A percentile compares a stretch with the other conserved stretches of the same genome.
These are phyloP conservation scores for Erythrolamprus reginae DNA, from an alignment of 2,113 vertebrate species.

Conservation along the genomic window DNA sequence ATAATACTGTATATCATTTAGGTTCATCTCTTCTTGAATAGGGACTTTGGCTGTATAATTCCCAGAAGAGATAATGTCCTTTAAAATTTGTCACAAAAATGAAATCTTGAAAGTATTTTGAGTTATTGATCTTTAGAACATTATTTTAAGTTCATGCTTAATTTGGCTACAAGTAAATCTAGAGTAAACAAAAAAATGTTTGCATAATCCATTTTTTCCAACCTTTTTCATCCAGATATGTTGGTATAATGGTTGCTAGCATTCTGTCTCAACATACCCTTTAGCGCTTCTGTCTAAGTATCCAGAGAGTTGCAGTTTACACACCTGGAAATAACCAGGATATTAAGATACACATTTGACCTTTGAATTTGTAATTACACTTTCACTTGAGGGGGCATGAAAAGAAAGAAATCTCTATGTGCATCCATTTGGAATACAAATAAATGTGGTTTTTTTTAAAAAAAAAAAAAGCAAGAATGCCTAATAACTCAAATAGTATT, in stretches of 20 bases:
- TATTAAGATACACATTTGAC: background rate
- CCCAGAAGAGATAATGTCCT: background rate
- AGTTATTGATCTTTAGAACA: background rate
- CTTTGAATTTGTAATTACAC: background rate
- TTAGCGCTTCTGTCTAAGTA: background rate
- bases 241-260: background rate
- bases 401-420: background rate
- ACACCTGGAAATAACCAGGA: background rate
- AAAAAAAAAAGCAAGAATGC: background rate
- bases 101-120: background rate
- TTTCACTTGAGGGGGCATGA: background rate
- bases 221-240: background rate
- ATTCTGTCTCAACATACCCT: background rate
- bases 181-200: background rate
- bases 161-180: background rate
- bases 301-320: background rate
- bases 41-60: background rate
- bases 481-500: background rate
- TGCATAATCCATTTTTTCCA: background rate
- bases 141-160: background rate
- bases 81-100: background rate
- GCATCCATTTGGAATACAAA: background rate
- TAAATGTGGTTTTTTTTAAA: background rate
- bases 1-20: background rate
- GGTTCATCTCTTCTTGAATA: background rate